Evolutionary conservation across 2,797 vertebrate species (phyloP), one percentile per base, ranked within the genome.

Genomic region (Gymnoscopelus microlampas): DNA sequence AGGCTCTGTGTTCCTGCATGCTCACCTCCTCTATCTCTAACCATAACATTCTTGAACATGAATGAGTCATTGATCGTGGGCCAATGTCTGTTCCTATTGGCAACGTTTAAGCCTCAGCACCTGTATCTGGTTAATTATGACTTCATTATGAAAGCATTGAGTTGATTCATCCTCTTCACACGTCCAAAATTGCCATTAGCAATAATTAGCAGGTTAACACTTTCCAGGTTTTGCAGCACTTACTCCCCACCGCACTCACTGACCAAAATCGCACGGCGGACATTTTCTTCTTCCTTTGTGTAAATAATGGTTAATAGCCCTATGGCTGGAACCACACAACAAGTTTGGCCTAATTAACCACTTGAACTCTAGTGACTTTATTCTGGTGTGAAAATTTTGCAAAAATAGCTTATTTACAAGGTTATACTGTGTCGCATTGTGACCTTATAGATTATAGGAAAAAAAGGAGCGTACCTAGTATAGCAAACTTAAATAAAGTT

Each of bases 1-100:
- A 81, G 76, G 67, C 66, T 69, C 68, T 73, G 12, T 78, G 67
- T 81, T 72, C 32, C 66, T 72, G 65, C 79, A 77, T 47, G 74
- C 47, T 71, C 78, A 19, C 11, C 66, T 73, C 72, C 60, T 74
- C 48, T 15, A 39, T 50, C 63, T 67, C 69, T 44, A 59, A 76
- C 65, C 74, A 77, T 74, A 73, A 75, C 72, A 81, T 85, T 81
- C 74, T 60, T 68, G 56, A 50, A 83, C 35, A 77, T 4, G 59
- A 77, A 67, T 66, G 67, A 74, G 73, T 71, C 69, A 84, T 70
- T 85, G 72, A 83, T 89, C 62, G 58, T 29, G 15, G 24, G 80
- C 88, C 87, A 88, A 63, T 69, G 68, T 79, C 73, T 82, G 66
- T 60, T 86, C 66, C 74, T 59, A 9, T 60, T 86, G 82, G 80